Evolutionary conservation across 92 coral and sea anemone species (phyloP), one percentile per base, ranked within the genome.

Genomic region (Plumapathes pennacea): DNA sequence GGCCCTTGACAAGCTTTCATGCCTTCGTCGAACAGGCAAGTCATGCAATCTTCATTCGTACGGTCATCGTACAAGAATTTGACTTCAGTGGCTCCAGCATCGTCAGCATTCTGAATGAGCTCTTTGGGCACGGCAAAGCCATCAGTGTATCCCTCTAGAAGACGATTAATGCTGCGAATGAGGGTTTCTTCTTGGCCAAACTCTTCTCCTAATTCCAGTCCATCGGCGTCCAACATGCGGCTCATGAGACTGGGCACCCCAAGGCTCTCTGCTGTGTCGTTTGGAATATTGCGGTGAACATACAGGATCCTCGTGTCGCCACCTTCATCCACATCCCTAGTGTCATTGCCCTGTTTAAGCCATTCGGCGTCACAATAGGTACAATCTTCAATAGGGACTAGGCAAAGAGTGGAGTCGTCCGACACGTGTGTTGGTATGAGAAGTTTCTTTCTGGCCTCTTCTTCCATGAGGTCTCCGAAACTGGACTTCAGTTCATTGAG

Each of bases 21-120:
- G 0, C 74, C 84, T 50, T 86, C 92, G 24, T 82, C 90, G 46
- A 89, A 66, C 73, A 89, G 54, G 18, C 77, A 69, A 5, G 83
- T 79, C 73, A 69, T 60, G 20, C 82, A 72, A 54, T 72, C 81
- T 36, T 66, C 80, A 27, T 77, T 84, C 13, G 85, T 60, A 24
- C 89, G 62, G 39, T 80, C 83, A 34, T 89, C 90, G 52, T 79
- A 81, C 25, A 89, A 50, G 32, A 89, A 60, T 17, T 65, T 77
- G 7, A 89, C 89, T 52, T 85, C 86, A 5, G 85, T 80, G 23
- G 97, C 97, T 5, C 97, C 90, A 7, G 97, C 97, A 40, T 89
- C 97, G 40, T 89, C 97, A 38, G 97, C 97, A 32, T 89, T 89
- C 50, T 89, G 97, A 37, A 89, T 74, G 5, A 89, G 94, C 51